These are phyloP conservation scores for Zygogramma bicolorata DNA, from an alignment of 2,888 invertebrate species.

Conservation along the genomic window DNA sequence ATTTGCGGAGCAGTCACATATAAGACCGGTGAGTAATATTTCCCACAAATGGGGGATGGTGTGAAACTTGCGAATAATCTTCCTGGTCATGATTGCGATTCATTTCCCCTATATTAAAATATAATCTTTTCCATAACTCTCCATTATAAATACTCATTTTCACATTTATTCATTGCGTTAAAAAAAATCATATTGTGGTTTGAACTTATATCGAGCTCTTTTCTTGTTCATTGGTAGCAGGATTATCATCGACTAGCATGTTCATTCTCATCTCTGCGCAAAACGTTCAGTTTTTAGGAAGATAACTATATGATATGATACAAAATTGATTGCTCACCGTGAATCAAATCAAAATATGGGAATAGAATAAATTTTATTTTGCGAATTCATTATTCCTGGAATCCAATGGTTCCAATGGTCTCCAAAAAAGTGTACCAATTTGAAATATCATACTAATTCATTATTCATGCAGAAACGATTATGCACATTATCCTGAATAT, in stretches of 20 bases:
- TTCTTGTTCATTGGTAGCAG: background rate
- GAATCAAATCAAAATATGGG: no score
- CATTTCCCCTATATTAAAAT: background rate
- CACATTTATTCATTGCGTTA: background rate
- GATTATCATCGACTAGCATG: background rate
- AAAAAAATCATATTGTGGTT: no score
- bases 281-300: background rate
- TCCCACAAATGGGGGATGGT: slow-evolving; percentile 31
- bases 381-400: no score
- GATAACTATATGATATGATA: no score
- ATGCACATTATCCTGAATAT: background rate
- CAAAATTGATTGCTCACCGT: no score
- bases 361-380: no score
- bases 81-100: background rate
- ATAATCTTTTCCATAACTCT: background rate
- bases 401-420: no score
- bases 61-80: slow-evolving; percentile 29
- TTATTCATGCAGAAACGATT: background rate
- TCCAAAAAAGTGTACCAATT: background rate
- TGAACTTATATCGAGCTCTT: no score
- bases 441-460: background rate
- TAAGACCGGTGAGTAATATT: slow-evolving; percentile 64
- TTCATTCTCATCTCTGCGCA: background rate
- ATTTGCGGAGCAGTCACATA: slow-evolving; percentile 62
- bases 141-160: background rate